Base-by-base conservation (phyloP, 2,797 vertebrate species). In the Tragopan temminckii region DNA sequence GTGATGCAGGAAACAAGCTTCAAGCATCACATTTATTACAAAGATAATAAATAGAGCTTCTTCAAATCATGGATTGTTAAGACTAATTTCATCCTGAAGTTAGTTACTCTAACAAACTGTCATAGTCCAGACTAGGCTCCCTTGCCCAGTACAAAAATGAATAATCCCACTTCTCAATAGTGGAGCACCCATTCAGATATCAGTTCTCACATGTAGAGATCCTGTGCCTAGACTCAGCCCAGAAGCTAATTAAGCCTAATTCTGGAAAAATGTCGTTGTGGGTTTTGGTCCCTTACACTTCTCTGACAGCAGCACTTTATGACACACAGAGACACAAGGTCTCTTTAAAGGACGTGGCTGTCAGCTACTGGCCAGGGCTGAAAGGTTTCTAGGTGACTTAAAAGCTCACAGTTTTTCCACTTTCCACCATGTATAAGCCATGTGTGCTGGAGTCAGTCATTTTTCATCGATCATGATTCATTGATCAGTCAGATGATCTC, bases 191-290 rank as follows among this genome's bases (percentile, higher is more conserved):
- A 48, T 23, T 70, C 76, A 52, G 88, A 70, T 57, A 45, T 67
- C 77, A 91, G 27, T 69, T 91, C 67, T 67, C 46, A 89, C 66
- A 67, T 59, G 29, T 0, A 45, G 40, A 48, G 46, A 79, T 72
- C 55, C 36, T 80, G 74, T 80, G 66, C 64, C 81, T 94, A 89
- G 77, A 89, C 43, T 40, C 78, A 92, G 69, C 31, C 58, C 80
- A 93, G 82, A 46, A 81, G 77, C 63, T 91, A 94, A 85, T 76
- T 86, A 90, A 93, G 59, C 48, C 38, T 92, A 93, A 94, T 86
- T 70, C 59, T 72, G 76, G 67, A 92, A 93, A 95, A 94, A 87
- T 72, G 72, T 83, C 91, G 59, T 18, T 84, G 82, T 64, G 67
- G 52, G 55, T 89, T 93, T 89, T 88, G 61, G 67, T 76, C 69